phyloP scores from a whole-genome alignment of 2,888 invertebrate species.

The Tanypteryx hageni region DNA sequence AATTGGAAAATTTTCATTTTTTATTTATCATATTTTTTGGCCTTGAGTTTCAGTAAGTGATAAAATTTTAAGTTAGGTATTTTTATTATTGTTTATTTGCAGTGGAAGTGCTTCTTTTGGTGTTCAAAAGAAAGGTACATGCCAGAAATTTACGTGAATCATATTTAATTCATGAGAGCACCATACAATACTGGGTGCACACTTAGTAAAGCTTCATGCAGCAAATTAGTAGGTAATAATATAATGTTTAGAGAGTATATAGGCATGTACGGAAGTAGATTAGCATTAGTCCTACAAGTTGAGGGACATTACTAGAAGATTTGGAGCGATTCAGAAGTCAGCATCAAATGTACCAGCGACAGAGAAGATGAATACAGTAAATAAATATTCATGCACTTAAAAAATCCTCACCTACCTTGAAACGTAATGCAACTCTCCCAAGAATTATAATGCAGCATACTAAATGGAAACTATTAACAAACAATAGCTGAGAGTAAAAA shows the following conservation, averaged over 20 bases:
- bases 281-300: slow-evolving; percentile 57
- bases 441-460: slow-evolving; percentile 64
- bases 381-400: slow-evolving; percentile 67
- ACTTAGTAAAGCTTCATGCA: slow-evolving; percentile 55
- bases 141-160: slow-evolving; percentile 60
- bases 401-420: slow-evolving; percentile 68
- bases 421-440: slow-evolving; percentile 66
- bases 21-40: slow-evolving; percentile 60
- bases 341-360: slow-evolving; percentile 51
- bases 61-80: slow-evolving; percentile 56
- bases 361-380: slow-evolving; percentile 43
- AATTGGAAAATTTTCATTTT: slow-evolving; percentile 35
- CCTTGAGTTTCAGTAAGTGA: slow-evolving; percentile 48
- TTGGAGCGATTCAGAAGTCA: slow-evolving; percentile 51
- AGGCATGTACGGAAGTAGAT: slow-evolving; percentile 58
- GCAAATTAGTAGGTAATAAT: slow-evolving; percentile 50
- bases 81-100: slow-evolving; percentile 58
- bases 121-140: slow-evolving; percentile 64
- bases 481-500: slow-evolving; percentile 66
- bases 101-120: slow-evolving; percentile 64
- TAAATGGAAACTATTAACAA: slow-evolving; percentile 60
- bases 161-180: slow-evolving; percentile 54
- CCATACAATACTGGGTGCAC: slow-evolving; percentile 62
- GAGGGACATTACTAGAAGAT: slow-evolving; percentile 53
- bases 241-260: slow-evolving; percentile 38